Evolutionary conservation across 2,888 invertebrate genomes (phyloP), one percentile per base, ranked within the genome.

Genomic region (Hemistola chrysoprasaria): DNA sequence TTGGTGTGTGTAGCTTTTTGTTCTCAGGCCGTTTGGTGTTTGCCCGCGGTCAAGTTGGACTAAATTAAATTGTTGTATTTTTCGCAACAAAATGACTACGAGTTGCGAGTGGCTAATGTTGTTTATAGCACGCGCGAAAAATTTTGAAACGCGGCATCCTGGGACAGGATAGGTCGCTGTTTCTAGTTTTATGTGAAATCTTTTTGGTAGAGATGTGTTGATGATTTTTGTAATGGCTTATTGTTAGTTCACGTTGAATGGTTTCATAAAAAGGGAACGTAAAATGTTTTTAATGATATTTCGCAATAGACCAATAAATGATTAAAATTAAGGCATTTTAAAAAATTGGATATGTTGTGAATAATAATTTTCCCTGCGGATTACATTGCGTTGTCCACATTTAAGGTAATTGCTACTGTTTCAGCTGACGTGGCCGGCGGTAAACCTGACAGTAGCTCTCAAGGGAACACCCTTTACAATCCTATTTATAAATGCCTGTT

Each of bases 331-430:
- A 75, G 77, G 71, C 53, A 56, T 56, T 61, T 60, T 71, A 74
- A 83, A 82, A 87, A 84, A 85, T 79, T 80, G 78, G 76, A 74
- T 78, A 79, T 79, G 80, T 79, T 74, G 72, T 78, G 79, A 86
- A 87, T 87, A 83, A 81, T 84, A 80, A 83, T 83, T 78, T 76
- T 82, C 88, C 86, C 84, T 50, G 59, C 58, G 80, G 85, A 81
- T 56, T 72, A 68, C 66, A 76, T 73, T 78, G 78, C 74, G 83
- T 82, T 87, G 86, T 84, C 85, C 84, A 87, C 83, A 83, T 88
- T 88, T 83, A 85, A 84, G 84, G 81, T 88, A 87, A 88, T 88
- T 87, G 83, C 79, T 71, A 71, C 83, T 78, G 82, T 87, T 86
- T 77, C 75, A 65, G 82, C 83, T 85, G 86, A 84, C 86, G 77